phyloP scores from a whole-genome alignment of 2,113 vertebrate species.

The Salvelinus alpinus region DNA sequence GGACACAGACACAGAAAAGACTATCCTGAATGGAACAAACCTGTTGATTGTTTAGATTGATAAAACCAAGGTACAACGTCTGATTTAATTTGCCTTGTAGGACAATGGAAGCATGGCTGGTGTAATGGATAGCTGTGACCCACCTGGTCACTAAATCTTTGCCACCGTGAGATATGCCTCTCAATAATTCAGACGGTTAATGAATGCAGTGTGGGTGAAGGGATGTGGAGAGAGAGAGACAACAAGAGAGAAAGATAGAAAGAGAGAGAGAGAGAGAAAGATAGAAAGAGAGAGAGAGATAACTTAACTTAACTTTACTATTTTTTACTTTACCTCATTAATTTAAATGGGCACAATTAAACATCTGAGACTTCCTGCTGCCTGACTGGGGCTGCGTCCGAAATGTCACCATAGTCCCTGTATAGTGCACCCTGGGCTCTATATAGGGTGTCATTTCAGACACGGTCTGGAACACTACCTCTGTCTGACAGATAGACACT shows the following conservation, averaged over 20 bases:
- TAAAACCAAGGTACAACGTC: conserved; percentile 8
- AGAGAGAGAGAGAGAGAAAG: background rate
- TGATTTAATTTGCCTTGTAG: conserved; percentile 2
- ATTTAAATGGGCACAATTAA: background rate
- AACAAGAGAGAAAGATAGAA: background rate
- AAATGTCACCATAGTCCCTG: no score
- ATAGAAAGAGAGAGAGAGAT: background rate
- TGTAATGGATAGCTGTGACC: background rate
- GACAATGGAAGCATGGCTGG: background rate
- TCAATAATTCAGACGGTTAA: background rate
- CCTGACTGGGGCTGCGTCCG: no score
- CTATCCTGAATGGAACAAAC: conserved; percentile 17
- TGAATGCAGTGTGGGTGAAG: background rate
- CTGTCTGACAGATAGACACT: no score
- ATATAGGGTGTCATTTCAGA: no score
- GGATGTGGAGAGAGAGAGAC: background rate
- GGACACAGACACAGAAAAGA: background rate
- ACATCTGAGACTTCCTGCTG: background rate
- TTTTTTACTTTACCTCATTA: background rate
- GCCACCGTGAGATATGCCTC: background rate
- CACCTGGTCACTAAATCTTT: background rate
- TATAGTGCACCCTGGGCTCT: no score
- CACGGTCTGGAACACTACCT: no score
- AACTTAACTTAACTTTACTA: conserved; percentile 1
- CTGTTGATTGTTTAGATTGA: conserved; percentile 32